Percentiles rank a stretch among this genome's conserved stretches.
Conservation (phyloP, 2,113 vertebrate species). For the Tyto alba region DNA sequence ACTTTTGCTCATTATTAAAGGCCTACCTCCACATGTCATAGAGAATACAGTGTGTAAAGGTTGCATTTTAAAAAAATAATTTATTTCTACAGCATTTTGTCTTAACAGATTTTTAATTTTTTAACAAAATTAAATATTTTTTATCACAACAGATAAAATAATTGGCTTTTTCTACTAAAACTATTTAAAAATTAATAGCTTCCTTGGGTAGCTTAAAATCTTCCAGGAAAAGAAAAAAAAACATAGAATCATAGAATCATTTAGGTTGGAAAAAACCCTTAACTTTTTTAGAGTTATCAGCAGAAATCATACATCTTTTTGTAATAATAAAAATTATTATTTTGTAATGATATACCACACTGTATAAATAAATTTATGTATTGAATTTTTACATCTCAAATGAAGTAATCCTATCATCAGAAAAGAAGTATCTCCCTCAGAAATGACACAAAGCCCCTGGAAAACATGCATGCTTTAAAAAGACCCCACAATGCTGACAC, state of each 20-base stretch:
- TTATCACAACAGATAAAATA: not conserved
- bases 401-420: not conserved
- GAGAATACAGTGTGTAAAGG: not conserved
- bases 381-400: not conserved
- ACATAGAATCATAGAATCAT: not conserved
- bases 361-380: not conserved
- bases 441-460: not conserved
- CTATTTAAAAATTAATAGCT: not conserved
- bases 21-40: not conserved
- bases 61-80: not conserved
- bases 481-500: not conserved
- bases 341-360: not conserved
- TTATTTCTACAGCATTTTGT: not conserved
- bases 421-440: not conserved
- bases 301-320: not conserved
- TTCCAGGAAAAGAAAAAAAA: not conserved
- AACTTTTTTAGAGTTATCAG: not conserved
- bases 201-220: not conserved
- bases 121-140: not conserved
- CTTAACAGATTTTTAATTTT: not conserved
- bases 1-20: not conserved
- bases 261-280: not conserved
- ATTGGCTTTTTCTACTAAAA: not conserved
- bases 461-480: not conserved
- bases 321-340: not conserved